These are phyloP conservation scores for Trichonephila clavipes DNA, from an alignment of 1,140 invertebrate genomes.

Conservation along the genomic window DNA sequence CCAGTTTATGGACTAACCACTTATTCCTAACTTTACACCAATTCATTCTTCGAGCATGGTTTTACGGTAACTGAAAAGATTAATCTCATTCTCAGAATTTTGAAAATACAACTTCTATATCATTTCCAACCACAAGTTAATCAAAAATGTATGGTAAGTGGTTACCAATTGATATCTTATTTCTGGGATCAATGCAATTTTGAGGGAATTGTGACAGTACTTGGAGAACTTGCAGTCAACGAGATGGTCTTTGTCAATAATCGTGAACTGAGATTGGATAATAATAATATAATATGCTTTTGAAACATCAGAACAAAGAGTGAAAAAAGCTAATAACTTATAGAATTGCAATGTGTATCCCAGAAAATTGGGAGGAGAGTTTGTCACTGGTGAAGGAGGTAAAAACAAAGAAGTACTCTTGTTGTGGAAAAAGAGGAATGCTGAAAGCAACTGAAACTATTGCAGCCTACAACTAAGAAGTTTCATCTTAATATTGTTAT, in stretches of 20 bases:
- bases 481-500: no score
- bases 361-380: no score
- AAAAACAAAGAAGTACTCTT: no score
- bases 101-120: background rate
- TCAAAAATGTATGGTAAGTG: background rate
- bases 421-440: no score
- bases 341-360: background rate
- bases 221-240: background rate
- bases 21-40: no score
- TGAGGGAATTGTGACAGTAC: background rate
- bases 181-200: background rate
- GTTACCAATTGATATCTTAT: no score
- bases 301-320: background rate
- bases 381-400: no score
- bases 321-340: background rate
- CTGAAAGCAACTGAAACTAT: no score
- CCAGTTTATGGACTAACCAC: no score
- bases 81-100: background rate
- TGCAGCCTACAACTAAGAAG: no score
- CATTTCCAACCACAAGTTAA: background rate
- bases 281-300: background rate
- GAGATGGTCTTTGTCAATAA: background rate
- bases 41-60: no score
- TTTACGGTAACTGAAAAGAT: no score
- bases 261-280: background rate